Base-by-base conservation (phyloP, 30 jellyfish, hydroid and myxozoan species). In the Nemopilema nomurai region DNA sequence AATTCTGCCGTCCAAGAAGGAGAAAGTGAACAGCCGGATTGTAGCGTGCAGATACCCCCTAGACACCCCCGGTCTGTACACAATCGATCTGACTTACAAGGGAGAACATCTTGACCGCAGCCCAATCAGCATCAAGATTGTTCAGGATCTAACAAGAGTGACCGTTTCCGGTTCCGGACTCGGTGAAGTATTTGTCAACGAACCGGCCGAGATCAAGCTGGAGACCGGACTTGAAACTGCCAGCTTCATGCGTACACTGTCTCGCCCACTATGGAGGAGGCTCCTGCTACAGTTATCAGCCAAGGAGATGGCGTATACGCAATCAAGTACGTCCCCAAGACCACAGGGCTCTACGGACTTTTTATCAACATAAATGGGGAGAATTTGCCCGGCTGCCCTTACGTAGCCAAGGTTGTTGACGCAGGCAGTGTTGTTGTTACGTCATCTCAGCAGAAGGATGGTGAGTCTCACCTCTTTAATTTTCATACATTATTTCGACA, bases 31-130 rank as follows among this genome's bases (percentile, higher is more conserved):
- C 74, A 73, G 72, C 30, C 89, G 74, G 18, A 88, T 85, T 22
- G 85, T 83, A 17, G 86, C 96, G n/a, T 94, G 96, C 69, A 79
- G 94, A 32, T 94, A 94, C 79, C 91, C 89, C 22, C 91, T 90
- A n/a, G 94, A 81, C 51, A 79, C 86, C 6, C 82, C 91, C 27
- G 99, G 99, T 16, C 57, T 65, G 74, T 86, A 94, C 86, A 80
- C 88, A 17, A 67, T 94, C 41, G 81, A 76, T 24, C 90, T 94
- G 18, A 79, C 71, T 8, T 89, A 89, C 84, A 79, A 86, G 23
- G 99, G 97, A 18, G 96, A 94, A 62, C 96, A 89, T 53, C 87
- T 94, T n/a, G 83, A 85, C 66, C 92, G 93, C 33, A 89, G 97
- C 72, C 99, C 99, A 21, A 67, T 85, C 87, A 81, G 72, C 71